These are phyloP conservation scores for Lasaia peninsularis DNA, from an alignment of 1,140 invertebrate genomes.

Conservation along the genomic window DNA sequence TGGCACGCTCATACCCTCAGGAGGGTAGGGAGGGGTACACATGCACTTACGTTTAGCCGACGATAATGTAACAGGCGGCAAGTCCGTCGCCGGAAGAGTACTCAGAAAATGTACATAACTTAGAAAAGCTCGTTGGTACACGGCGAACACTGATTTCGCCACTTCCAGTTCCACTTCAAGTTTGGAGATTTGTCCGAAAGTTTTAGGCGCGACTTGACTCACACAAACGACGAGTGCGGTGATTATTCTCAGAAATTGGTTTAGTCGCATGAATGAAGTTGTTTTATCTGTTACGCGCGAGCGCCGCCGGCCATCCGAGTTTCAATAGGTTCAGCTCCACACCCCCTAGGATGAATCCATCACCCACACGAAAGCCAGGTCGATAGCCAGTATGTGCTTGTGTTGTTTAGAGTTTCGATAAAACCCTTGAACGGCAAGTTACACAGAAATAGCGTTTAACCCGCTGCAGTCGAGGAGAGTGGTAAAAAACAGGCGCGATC, in stretches of 20 bases:
- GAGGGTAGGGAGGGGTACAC: no score
- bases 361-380: not conserved
- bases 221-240: no score
- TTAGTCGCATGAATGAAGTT: not conserved
- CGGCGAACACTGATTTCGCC: no score
- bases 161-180: no score
- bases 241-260: not conserved
- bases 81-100: no score
- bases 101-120: no score
- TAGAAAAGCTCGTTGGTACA: no score
- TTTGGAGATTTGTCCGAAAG: no score
- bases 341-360: not conserved
- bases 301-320: not conserved
- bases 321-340: not conserved
- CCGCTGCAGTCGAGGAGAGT: not conserved
- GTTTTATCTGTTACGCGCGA: not conserved
- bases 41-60: no score
- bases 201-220: no score
- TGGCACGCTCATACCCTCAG: no score
- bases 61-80: no score
- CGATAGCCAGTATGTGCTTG: not conserved
- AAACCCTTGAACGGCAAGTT: not conserved
- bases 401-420: not conserved
- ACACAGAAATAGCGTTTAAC: not conserved
- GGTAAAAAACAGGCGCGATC: not conserved